Evolutionary conservation across 2,113 vertebrate species (phyloP).

Genomic region (Rhynchopsitta pachyrhyncha): DNA sequence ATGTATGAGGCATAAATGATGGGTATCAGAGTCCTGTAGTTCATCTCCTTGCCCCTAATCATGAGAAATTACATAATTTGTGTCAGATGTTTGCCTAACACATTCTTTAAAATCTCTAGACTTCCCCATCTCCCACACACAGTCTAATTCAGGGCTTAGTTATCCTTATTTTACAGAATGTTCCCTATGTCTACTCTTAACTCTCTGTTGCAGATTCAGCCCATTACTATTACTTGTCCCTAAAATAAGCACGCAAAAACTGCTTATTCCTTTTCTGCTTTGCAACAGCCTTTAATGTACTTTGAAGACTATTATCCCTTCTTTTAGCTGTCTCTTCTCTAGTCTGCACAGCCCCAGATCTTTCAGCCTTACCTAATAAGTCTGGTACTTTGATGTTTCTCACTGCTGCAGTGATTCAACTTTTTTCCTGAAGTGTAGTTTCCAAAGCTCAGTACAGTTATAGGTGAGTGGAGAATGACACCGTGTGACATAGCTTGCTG

Average conservation of each 20-base stretch:
- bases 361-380: background rate
- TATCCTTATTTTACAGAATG: background rate
- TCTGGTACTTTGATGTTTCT: conserved; percentile 9
- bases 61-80: background rate
- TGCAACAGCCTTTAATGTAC: background rate
- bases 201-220: background rate
- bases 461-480: background rate
- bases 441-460: background rate
- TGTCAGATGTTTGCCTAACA: background rate
- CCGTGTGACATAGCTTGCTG: background rate
- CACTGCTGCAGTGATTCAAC: background rate
- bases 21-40: background rate
- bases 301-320: background rate
- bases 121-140: background rate
- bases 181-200: background rate
- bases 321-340: background rate
- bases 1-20: background rate
- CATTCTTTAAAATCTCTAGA: background rate
- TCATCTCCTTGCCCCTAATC: background rate
- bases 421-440: background rate
- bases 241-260: background rate
- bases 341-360: conserved; percentile 1
- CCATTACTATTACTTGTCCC: background rate
- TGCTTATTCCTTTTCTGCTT: background rate
- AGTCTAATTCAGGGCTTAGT: background rate